Evolutionary conservation across 1,140 invertebrate species (phyloP).

Genomic region (Solenopsis invicta): DNA sequence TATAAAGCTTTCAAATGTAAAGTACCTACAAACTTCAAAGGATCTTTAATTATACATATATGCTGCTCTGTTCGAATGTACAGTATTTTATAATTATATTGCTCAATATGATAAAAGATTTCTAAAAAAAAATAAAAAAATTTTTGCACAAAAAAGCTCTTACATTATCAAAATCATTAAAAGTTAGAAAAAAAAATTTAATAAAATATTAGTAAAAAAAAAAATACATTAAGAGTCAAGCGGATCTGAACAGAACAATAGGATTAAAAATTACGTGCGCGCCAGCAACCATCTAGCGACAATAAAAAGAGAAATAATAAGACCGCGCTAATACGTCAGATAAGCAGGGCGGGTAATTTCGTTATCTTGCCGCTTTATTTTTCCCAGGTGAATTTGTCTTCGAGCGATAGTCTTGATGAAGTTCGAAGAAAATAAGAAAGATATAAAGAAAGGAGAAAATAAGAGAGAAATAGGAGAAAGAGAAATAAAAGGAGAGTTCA

Average conservation of each 20-base stretch:
- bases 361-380: conserved; percentile 11
- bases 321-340: not conserved
- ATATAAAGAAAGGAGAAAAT: not conserved
- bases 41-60: too few species aligned
- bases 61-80: too few species aligned
- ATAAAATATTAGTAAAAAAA: too few species aligned
- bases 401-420: not conserved
- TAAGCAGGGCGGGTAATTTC: conserved; percentile 23
- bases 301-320: not conserved
- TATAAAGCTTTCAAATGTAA: too few species aligned
- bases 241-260: too few species aligned
- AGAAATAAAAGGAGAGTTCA: not conserved
- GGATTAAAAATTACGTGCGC: not conserved
- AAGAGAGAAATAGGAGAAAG: not conserved
- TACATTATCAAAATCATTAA: too few species aligned
- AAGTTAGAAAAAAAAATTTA: too few species aligned
- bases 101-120: not conserved
- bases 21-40: too few species aligned
- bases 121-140: not conserved
- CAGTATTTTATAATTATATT: too few species aligned
- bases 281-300: not conserved
- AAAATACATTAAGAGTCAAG: too few species aligned
- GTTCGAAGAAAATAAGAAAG: too few species aligned
- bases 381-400: conserved; percentile 37
- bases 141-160: too few species aligned